These are phyloP conservation scores for Bolinopsis microptera DNA, from an alignment of 37 sponge, comb jelly and placozoan species.

Conservation along the genomic window DNA sequence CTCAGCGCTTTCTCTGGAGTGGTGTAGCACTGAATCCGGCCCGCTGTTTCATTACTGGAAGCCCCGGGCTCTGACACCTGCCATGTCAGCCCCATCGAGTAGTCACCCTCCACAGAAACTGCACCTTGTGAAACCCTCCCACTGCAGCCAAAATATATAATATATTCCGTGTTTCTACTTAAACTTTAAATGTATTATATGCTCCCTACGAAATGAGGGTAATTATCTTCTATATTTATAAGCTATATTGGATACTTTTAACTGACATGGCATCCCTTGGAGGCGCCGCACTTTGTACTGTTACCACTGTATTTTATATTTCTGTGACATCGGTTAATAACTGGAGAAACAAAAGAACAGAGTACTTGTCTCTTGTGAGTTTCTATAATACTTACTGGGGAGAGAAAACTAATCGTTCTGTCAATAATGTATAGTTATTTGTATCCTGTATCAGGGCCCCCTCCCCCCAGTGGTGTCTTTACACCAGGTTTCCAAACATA, in stretches of 20 bases:
- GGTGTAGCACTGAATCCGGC: no score
- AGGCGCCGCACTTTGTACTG: neutral
- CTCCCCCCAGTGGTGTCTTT: no score
- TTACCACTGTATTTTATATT: neutral
- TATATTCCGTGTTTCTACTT: neutral
- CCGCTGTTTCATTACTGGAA: no score
- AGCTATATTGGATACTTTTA: neutral
- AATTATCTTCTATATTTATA: neutral
- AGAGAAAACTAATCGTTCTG: no score
- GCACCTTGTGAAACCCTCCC: neutral
- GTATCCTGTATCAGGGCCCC: no score
- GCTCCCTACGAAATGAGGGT: neutral
- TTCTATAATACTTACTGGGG: no score
- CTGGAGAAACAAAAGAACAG: no score
- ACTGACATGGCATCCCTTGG: neutral
- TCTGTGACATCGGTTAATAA: no score
- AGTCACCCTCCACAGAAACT: neutral
- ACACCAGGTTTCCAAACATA: no score
- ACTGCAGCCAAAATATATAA: neutral
- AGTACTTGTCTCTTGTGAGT: no score
- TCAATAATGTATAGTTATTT: no score
- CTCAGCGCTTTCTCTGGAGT: no score
- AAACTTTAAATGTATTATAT: neutral
- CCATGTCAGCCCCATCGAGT: neutral
- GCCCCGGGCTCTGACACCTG: neutral